Evolutionary conservation across 2,113 vertebrate genomes (phyloP).

Genomic region (Leptodactylus fuscus): DNA sequence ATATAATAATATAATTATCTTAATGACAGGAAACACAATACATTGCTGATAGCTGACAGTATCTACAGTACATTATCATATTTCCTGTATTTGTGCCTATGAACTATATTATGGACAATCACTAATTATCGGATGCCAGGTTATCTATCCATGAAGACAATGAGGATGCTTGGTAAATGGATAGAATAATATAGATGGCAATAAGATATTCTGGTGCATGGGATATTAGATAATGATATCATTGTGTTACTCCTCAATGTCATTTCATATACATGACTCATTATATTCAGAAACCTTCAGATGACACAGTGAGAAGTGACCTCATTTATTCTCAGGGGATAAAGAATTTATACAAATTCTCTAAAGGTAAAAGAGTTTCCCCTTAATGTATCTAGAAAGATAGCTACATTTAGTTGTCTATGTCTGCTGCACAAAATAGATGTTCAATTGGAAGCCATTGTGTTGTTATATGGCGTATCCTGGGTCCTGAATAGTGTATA

Average conservation of each 20-base stretch:
- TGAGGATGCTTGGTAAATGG: slow-evolving; percentile 1
- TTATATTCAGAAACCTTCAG: background rate
- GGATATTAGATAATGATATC: slow-evolving; percentile 27
- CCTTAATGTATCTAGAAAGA: background rate
- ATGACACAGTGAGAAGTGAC: background rate
- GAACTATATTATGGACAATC: background rate
- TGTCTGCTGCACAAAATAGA: background rate
- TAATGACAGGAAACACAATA: background rate
- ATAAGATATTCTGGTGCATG: slow-evolving; percentile 1
- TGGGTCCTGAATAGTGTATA: background rate
- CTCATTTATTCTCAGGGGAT: background rate
- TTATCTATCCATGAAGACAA: background rate
- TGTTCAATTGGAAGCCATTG: background rate
- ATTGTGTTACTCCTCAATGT: background rate
- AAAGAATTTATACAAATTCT: background rate
- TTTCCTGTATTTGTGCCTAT: background rate
- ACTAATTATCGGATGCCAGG: background rate
- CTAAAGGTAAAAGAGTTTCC: background rate
- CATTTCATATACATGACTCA: slow-evolving; percentile 6
- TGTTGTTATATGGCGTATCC: background rate
- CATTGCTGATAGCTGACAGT: background rate
- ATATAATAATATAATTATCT: background rate
- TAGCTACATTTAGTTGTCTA: background rate
- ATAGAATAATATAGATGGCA: background rate
- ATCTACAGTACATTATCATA: background rate